phyloP scores from a whole-genome alignment of 2,888 invertebrate species.

The Aspidiotus rigidus region DNA sequence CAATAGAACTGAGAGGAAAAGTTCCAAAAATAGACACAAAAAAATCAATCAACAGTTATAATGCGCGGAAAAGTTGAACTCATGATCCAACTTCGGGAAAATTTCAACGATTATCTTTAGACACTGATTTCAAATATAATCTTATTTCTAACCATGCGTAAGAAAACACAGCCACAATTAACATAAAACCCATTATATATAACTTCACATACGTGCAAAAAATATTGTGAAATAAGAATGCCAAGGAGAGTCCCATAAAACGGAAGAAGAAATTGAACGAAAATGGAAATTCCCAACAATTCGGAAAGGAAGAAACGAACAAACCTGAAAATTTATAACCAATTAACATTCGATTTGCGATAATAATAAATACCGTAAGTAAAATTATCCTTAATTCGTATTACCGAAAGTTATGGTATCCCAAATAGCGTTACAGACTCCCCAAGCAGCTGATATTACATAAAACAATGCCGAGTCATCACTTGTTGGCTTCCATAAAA shows the following conservation, averaged over 20 bases:
- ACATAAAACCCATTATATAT: constrained; percentile 46
- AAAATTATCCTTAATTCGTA: background rate
- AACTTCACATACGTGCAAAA: constrained; percentile 49
- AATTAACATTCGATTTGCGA: no score
- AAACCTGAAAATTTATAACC: constrained; percentile 36
- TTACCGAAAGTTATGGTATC: constrained; percentile 52
- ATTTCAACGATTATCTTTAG: constrained; percentile 16
- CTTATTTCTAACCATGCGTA: constrained; percentile 49
- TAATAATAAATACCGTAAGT: background rate
- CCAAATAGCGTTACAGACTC: constrained; percentile 78
- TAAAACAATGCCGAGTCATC: constrained; percentile 74
- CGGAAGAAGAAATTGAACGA: constrained; percentile 48
- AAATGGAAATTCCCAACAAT: constrained; percentile 45
- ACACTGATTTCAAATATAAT: constrained; percentile 38
- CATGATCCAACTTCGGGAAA: background rate
- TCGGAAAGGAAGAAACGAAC: constrained; percentile 42
- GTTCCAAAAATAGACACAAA: no score
- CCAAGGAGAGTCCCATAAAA: constrained; percentile 51
- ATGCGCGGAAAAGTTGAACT: no score
- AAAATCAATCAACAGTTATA: no score
- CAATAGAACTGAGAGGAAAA: no score
- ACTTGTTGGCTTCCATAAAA: constrained; percentile 69
- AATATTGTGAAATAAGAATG: constrained; percentile 51
- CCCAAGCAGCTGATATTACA: constrained; percentile 77
- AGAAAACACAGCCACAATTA: constrained; percentile 49